phyloP scores from a whole-genome alignment of 2,888 invertebrate genomes.

The Nemotelus nigrinus region DNA sequence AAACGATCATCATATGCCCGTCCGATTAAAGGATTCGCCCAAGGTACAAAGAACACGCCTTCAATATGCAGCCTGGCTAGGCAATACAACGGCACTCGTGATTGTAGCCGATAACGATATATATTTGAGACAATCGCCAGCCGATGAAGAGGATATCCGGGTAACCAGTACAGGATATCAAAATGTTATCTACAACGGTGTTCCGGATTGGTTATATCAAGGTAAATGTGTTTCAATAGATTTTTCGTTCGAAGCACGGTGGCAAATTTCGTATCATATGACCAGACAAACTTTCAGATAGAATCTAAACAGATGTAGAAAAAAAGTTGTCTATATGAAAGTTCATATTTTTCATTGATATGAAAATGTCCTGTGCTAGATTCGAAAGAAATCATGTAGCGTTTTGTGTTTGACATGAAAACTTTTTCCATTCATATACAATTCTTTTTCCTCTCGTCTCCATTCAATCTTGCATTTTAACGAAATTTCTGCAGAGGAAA shows the following conservation, averaged over 20 bases:
- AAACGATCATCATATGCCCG: slow-evolving; percentile 88
- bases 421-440: slow-evolving; percentile 9
- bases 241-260: too few species aligned
- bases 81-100: slow-evolving; percentile 78
- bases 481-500: slow-evolving; percentile 76
- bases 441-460: neutral
- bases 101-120: slow-evolving; percentile 91
- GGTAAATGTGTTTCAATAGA: slow-evolving; percentile 67
- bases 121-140: slow-evolving; percentile 80
- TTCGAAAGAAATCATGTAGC: too few species aligned
- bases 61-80: slow-evolving; percentile 87
- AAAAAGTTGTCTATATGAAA: too few species aligned
- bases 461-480: neutral
- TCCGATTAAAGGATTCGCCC: slow-evolving; percentile 80
- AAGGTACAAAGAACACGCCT: slow-evolving; percentile 77
- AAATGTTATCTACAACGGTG: slow-evolving; percentile 88
- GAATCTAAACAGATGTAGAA: neutral
- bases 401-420: neutral
- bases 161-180: slow-evolving; percentile 81
- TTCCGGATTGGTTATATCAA: slow-evolving; percentile 97
- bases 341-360: too few species aligned
- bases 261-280: too few species aligned
- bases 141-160: slow-evolving; percentile 73
- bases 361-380: too few species aligned
- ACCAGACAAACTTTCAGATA: too few species aligned